Evolutionary conservation across 2,888 invertebrate species (phyloP).

Genomic region (Ormyrus rosae): DNA sequence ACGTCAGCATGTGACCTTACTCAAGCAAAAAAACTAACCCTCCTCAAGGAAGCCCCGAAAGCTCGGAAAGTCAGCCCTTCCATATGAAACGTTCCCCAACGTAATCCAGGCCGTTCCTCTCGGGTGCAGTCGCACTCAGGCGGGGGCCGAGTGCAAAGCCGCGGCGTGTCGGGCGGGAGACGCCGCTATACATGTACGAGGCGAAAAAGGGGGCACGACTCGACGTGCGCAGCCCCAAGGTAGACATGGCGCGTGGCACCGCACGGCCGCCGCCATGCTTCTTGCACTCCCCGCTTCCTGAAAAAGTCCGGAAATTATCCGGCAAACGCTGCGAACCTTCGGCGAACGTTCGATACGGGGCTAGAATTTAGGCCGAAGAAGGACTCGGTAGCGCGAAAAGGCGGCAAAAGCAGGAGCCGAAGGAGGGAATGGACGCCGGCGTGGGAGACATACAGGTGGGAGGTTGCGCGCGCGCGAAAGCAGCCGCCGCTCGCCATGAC

Average conservation of each 20-base stretch:
- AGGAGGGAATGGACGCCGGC: not conserved
- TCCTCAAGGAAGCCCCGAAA: too few species aligned
- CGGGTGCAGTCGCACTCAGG: not conserved
- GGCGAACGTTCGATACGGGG: too few species aligned
- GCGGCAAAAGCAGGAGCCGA: not conserved
- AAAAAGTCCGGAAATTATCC: not conserved
- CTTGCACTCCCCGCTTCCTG: not conserved
- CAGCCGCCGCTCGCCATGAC: conserved; percentile 28
- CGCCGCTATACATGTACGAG: not conserved
- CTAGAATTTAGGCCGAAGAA: too few species aligned
- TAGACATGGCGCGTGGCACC: conserved; percentile 74
- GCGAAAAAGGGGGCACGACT: conserved; percentile 34
- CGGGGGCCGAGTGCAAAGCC: not conserved
- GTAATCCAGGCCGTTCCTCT: not conserved
- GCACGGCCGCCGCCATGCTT: conserved; percentile 70
- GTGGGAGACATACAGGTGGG: not conserved
- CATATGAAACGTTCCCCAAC: not conserved
- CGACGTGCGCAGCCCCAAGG: conserved; percentile 65
- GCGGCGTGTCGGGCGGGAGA: not conserved
- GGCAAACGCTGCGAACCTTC: not conserved
- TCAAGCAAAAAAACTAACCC: too few species aligned
- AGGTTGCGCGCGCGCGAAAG: conserved; percentile 9
- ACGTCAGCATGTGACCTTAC: too few species aligned
- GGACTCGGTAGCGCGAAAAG: too few species aligned
- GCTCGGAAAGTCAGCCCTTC: too few species aligned